Base-by-base conservation (phyloP, 2,113 vertebrate genomes). In the Mus spicilegus region DNA sequence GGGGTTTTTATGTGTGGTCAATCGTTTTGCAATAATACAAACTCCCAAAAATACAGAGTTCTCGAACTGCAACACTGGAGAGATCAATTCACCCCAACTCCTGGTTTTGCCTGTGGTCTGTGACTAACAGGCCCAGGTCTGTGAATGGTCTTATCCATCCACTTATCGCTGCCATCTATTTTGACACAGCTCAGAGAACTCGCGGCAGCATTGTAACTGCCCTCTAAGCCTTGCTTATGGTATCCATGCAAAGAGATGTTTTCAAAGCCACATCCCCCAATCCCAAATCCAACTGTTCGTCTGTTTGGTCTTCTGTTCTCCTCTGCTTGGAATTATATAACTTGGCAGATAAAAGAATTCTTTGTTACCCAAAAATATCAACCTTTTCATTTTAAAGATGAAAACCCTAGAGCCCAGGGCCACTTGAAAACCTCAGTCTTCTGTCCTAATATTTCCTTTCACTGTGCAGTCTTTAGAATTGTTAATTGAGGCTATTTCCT, bases 311-410 rank as follows among this genome's bases (percentile, higher is more conserved):
- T 65, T 90, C 65, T 91, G 49, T 54, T 81, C 51, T 92, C 92
- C 87, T 58, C 39, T 77, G 51, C 76, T 91, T 91, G 86, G 54
- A 91, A 93, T 42, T 93, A 58, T 28, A 89, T 24, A 97, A 82
- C 33, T 13, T 86, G 46, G 8, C 39, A 88, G 22, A 67, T 77
- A 77, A 73, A 82, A 84, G 69, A 90, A 56, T 42, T 85, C 72
- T 24, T 51, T 42, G 46, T 87, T 87, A 82, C 76, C 87, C 67
- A 69, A 58, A 76, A 82, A 19, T 91, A 90, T 70, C 63, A 89
- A 0, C 46, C 87, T 69, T 94, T 80, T 69, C 54, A 30, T 81
- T 91, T 93, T 93, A 39, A 72, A 91, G 33, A 42, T 82, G 58
- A 65, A 89, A 49, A 69, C 82, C 58, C 39, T 58, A 49, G 49